phyloP scores from a whole-genome alignment of 2,113 vertebrate species.

The Laticauda laticaudata region DNA sequence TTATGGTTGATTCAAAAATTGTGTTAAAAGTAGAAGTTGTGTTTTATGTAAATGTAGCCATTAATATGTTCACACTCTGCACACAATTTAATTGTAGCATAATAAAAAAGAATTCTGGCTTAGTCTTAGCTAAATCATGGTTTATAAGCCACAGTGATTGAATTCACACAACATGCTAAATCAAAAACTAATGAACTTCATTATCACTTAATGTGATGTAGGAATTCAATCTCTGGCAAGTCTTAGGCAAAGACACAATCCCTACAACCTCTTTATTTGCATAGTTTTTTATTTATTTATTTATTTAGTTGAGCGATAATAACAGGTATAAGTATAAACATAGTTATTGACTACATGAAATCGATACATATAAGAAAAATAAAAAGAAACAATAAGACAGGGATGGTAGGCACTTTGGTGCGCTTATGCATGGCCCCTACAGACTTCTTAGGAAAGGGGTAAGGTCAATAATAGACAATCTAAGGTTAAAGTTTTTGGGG shows the following conservation, averaged over 20 bases:
- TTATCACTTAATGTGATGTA: not conserved
- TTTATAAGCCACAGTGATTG: not conserved
- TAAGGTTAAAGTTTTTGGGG: too few relatives aligned
- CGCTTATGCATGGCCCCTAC: too few relatives aligned
- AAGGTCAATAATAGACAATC: too few relatives aligned
- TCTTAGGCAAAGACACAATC: not conserved
- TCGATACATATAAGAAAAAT: too few relatives aligned
- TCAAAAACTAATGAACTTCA: not conserved
- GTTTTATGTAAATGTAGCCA: not conserved
- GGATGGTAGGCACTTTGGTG: too few relatives aligned
- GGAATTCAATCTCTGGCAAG: not conserved
- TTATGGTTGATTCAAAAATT: not conserved
- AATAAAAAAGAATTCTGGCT: not conserved
- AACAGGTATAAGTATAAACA: too few relatives aligned
- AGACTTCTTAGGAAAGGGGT: too few relatives aligned
- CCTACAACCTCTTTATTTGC: not conserved
- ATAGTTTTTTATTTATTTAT: too few relatives aligned
- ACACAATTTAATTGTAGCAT: not conserved
- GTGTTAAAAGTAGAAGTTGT: not conserved
- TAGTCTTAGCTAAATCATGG: not conserved
- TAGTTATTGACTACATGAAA: too few relatives aligned
- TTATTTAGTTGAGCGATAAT: too few relatives aligned
- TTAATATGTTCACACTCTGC: not conserved
- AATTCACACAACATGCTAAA: not conserved
- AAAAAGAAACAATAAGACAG: too few relatives aligned